These are phyloP conservation scores for Paramuricea clavata DNA, from an alignment of 92 coral and sea anemone species.

Conservation along the genomic window DNA sequence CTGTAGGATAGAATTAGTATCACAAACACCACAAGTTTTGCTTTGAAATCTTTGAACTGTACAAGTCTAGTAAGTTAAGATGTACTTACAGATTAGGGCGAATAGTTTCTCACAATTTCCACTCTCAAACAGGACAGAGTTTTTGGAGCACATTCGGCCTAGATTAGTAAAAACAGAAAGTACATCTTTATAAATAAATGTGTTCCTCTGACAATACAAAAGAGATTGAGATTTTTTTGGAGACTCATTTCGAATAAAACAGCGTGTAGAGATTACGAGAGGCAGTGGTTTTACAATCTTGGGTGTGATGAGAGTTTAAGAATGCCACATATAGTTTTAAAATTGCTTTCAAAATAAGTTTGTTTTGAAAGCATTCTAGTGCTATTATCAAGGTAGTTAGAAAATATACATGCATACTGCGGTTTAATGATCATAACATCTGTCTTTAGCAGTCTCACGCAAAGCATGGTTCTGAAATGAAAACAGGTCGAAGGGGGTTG, in stretches of 20 bases:
- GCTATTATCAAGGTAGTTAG: neutral
- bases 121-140: neutral
- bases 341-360: neutral
- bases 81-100: neutral
- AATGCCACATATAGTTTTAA: conserved; percentile 1
- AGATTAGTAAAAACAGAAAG: no score
- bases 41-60: no score
- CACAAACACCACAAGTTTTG: no score
- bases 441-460: neutral
- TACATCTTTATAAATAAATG: no score
- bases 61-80: no score
- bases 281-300: neutral
- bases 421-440: neutral
- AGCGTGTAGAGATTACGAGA: no score
- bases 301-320: conserved; percentile 7
- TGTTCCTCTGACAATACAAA: no score
- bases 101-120: neutral
- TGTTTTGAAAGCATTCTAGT: conserved; percentile 19
- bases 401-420: conserved; percentile 1
- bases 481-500: neutral
- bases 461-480: neutral
- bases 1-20: neutral
- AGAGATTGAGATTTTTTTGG: no score
- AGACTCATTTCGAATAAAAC: no score
- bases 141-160: neutral